Percentiles rank a stretch among this genome's conserved stretches.
Conservation (phyloP, 2,113 vertebrate genomes). For the Lutjanus erythropterus region DNA sequence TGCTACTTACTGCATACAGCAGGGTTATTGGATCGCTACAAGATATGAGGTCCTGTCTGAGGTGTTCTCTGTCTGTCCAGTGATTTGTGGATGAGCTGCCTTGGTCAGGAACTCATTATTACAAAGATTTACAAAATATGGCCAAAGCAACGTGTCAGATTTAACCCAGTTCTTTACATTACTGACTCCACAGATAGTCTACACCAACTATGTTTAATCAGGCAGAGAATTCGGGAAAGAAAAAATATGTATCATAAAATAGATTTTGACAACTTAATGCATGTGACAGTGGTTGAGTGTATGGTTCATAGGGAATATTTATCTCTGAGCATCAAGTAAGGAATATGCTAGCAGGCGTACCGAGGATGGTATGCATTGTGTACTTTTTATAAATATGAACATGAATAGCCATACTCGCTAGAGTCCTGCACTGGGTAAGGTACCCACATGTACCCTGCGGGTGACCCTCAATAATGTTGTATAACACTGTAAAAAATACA, state of each 20-base stretch:
- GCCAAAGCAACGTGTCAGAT: neutral
- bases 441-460: no score
- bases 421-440: no score
- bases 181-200: neutral
- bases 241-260: neutral
- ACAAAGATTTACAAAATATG: neutral
- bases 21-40: neutral
- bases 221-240: neutral
- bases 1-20: slow-evolving; percentile 21
- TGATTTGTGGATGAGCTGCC: neutral
- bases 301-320: neutral
- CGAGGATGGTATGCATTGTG: no score
- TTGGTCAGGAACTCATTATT: slow-evolving; percentile 23
- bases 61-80: neutral
- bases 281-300: neutral
- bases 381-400: no score
- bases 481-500: no score
- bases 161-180: neutral
- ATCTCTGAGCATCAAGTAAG: neutral
- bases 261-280: neutral
- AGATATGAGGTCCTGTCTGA: neutral
- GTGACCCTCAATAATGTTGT: no score
- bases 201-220: neutral
- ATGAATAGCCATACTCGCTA: no score
- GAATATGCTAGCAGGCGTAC: neutral